These are phyloP conservation scores for Brachionus plicatilis DNA, from an alignment of 1,140 invertebrate genomes.

Conservation along the genomic window DNA sequence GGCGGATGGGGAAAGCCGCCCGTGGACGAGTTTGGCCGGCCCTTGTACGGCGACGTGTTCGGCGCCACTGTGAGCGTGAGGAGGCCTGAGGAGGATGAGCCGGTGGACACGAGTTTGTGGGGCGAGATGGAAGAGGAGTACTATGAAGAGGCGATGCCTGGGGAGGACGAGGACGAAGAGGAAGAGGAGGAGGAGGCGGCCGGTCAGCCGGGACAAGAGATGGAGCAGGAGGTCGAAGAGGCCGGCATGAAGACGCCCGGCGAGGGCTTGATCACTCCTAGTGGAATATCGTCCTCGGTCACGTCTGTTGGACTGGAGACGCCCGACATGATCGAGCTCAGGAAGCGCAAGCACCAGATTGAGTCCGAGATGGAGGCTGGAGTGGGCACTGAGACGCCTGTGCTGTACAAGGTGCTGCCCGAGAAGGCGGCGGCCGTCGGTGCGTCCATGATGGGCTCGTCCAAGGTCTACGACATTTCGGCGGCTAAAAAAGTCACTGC, in stretches of 20 bases:
- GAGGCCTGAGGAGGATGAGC: slow-evolving; percentile 67
- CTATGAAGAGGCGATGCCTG: slow-evolving; percentile 59
- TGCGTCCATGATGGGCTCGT: slow-evolving; percentile 82
- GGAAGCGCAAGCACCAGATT: slow-evolving; percentile 78
- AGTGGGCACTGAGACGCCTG: slow-evolving; percentile 58
- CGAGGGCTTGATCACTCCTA: slow-evolving; percentile 75
- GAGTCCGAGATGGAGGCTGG: slow-evolving; percentile 83
- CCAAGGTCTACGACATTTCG: slow-evolving; percentile 85
- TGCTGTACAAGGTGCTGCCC: slow-evolving; percentile 81
- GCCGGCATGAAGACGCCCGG: slow-evolving; percentile 37
- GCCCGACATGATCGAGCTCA: slow-evolving; percentile 91
- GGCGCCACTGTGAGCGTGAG: slow-evolving; percentile 59
- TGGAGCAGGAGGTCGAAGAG: background rate
- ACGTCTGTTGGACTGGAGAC: slow-evolving; percentile 86
- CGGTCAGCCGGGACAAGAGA: background rate
- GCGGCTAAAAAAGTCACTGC: background rate
- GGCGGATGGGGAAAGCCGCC: slow-evolving; percentile 98
- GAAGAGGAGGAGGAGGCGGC: slow-evolving; percentile 48
- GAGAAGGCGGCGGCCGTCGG: slow-evolving; percentile 88
- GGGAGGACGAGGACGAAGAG: slow-evolving; percentile 49
- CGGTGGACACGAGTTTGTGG: slow-evolving; percentile 67
- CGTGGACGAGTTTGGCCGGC: slow-evolving; percentile 93
- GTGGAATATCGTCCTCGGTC: slow-evolving; percentile 68
- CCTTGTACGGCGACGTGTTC: slow-evolving; percentile 97
- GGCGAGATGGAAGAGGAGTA: slow-evolving; percentile 93